Conservation (phyloP, 2,888 invertebrate genomes). For the Parnassius glacialis region DNA sequence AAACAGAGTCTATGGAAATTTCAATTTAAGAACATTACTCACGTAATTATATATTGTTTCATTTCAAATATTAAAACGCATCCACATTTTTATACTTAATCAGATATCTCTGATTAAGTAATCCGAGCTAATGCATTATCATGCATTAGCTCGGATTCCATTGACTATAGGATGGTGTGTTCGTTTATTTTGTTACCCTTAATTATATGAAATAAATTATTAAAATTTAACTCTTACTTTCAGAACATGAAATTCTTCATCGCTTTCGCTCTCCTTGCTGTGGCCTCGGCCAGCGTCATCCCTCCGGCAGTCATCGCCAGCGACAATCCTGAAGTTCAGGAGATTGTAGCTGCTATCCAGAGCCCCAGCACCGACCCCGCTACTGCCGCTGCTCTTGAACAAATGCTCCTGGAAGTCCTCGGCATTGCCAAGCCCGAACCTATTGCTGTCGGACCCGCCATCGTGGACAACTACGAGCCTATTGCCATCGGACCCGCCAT, state of each 20-base stretch:
- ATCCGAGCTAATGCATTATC: no score
- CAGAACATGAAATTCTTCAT: constrained; percentile 3
- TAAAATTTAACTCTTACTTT: background rate
- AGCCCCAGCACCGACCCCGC: constrained; percentile 44
- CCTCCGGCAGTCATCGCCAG: constrained; percentile 39
- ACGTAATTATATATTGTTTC: no score
- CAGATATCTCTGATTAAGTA: no score
- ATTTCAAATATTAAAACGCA: no score
- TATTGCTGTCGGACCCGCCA: constrained; percentile 7
- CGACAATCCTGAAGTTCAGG: constrained; percentile 38
- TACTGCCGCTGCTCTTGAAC: constrained; percentile 40
- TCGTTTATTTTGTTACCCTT: no score
- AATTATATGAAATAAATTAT: background rate
- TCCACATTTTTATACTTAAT: no score
- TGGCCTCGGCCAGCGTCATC: constrained; percentile 27
- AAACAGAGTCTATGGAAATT: no score
- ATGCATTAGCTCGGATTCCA: no score
- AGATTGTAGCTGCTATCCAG: constrained; percentile 41
- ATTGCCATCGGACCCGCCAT: constrained; percentile 16
- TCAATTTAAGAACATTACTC: no score
- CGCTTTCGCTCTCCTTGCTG: constrained; percentile 15
- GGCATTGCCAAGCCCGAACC: constrained; percentile 26
- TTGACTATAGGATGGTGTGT: no score
- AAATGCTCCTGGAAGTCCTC: constrained; percentile 36
- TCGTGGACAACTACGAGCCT: constrained; percentile 16